Base-by-base conservation (phyloP, 1,140 invertebrate species). In the Forficula auricularia region DNA sequence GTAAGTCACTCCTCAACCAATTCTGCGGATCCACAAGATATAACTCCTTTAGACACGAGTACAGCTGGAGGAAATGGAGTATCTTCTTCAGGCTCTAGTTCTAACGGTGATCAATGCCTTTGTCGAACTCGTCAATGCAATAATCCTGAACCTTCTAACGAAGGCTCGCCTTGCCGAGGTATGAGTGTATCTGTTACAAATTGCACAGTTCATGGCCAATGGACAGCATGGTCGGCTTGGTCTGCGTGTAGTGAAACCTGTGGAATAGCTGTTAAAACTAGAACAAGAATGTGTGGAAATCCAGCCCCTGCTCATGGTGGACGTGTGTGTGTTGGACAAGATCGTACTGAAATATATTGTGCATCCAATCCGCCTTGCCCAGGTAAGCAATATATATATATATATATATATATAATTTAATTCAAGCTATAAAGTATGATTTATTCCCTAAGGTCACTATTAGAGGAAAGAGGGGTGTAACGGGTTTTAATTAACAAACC, bases 161-260 rank as follows among this genome's bases (percentile, higher is more conserved):
- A 82, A 0, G 90, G 90, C 2, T 36, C 32, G 2, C 16, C 39
- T 16, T 46, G 44, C 14, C 13, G 8, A 8, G 70, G 70, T 9
- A 57, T 65, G 2, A 62, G 66, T 22, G 68, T 79, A 43, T 66
- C 70, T 10, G 81, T 84, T 15, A 66, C 69, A 3, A 84, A 84
- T 55, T 85, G 82, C 54, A 84, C 82, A 0, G 71, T 79, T 32
- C 79, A 91, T 57, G 87, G 87, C 7, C 77, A 75, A 2, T 94
- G 88, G 88, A 84, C 82, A 0, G 61, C 70, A 2, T 92, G 87
- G 87, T 84, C 82, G 0, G 67, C 72, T 0, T 92, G 84, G 82
- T 89, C 84, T 2, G 75, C 76, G 8, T 92, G 87, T 54, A 79
- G 81, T 43, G 68, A 76, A 27, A 77, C 72, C 13, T 82, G 75